Evolutionary conservation across 2,888 invertebrate genomes (phyloP).

Genomic region (Carabus problematicus): DNA sequence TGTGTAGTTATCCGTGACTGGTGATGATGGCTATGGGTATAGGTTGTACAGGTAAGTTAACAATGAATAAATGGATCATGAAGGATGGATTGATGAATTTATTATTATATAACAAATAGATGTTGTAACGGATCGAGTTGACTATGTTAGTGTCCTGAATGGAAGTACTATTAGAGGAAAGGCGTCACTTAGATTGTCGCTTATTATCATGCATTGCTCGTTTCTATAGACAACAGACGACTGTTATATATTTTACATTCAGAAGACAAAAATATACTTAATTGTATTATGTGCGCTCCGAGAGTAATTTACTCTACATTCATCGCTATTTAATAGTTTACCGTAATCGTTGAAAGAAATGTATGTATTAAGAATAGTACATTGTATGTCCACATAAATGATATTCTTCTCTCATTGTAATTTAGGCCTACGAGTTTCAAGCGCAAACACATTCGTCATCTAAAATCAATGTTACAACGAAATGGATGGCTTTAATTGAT

Average conservation of each 20-base stretch:
- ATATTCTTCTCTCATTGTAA: background rate
- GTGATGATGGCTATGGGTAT: no score
- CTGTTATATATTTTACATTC: background rate
- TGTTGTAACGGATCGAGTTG: no score
- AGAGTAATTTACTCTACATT: conserved; percentile 59
- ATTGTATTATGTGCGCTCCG: conserved; percentile 21
- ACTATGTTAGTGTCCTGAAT: no score
- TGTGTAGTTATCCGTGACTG: no score
- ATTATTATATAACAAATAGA: no score
- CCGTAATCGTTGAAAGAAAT: conserved; percentile 39
- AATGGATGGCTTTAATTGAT: conserved; percentile 27
- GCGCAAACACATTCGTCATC: background rate
- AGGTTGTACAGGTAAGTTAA: no score
- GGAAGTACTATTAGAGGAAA: conserved; percentile 22
- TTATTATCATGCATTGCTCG: conserved; percentile 12
- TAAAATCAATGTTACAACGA: conserved; percentile 18
- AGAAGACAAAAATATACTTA: conserved; percentile 6
- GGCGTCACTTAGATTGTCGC: conserved; percentile 36
- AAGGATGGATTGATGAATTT: no score
- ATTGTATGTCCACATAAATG: background rate
- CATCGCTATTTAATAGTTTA: conserved; percentile 57
- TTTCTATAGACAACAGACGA: background rate
- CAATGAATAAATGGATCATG: no score
- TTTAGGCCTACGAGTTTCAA: conserved; percentile 29
- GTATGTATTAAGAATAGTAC: background rate